Evolutionary conservation across 2,113 vertebrate species (phyloP).

Genomic region (Nycticorax nycticorax): DNA sequence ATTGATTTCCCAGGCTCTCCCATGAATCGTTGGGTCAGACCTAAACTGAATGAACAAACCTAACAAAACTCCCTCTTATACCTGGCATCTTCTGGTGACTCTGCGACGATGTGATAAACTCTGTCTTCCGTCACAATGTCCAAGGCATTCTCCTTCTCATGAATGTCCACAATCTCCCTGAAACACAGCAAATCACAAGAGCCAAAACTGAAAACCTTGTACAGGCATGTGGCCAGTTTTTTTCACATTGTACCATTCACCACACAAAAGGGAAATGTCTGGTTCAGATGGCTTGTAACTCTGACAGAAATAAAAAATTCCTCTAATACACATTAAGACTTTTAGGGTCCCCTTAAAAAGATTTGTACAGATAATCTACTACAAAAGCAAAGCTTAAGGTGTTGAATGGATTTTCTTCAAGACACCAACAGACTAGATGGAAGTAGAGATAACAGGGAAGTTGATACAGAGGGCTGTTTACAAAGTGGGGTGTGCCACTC

Average conservation of each 20-base stretch:
- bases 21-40: not conserved
- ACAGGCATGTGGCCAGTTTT: not conserved
- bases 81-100: constrained; percentile 93
- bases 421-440: not conserved
- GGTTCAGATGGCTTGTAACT: not conserved
- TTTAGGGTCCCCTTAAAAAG: not conserved
- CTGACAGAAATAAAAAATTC: not conserved
- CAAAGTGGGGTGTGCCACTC: not conserved
- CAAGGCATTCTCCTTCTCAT: constrained; percentile 92
- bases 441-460: not conserved
- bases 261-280: not conserved
- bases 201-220: not conserved
- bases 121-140: constrained; percentile 90
- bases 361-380: not conserved
- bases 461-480: not conserved
- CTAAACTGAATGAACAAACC: not conserved
- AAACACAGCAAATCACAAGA: constrained; percentile 32
- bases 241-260: not conserved
- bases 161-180: constrained; percentile 92
- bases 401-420: not conserved
- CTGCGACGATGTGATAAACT: constrained; percentile 90
- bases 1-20: not conserved
- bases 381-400: not conserved
- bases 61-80: constrained; percentile 41
- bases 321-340: not conserved